Conservation (phyloP, 2,888 invertebrate species). For the Hypomecis punctinalis region DNA sequence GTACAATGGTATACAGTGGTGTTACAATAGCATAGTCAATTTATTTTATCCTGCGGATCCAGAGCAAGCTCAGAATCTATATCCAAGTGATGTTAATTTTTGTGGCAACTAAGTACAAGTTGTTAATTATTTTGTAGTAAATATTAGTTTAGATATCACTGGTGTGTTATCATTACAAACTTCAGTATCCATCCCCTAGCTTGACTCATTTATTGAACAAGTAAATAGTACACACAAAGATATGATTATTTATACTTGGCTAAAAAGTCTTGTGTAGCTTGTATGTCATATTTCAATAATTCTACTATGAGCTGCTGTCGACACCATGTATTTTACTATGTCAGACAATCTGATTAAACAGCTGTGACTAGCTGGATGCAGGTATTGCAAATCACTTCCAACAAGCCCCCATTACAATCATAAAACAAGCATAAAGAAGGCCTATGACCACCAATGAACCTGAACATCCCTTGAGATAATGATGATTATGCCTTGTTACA, state of each 20-base stretch:
- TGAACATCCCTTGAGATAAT: no score
- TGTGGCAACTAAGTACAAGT: slow-evolving; percentile 10
- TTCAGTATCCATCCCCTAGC: slow-evolving; percentile 1
- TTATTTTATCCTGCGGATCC: slow-evolving; percentile 46
- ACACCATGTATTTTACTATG: no score
- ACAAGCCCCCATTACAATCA: no score
- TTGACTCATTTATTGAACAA: background rate
- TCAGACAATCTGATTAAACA: no score
- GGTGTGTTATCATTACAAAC: background rate
- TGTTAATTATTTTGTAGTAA: background rate
- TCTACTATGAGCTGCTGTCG: no score
- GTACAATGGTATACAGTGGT: slow-evolving; percentile 53
- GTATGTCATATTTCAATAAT: no score
- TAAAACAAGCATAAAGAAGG: no score
- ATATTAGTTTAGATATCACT: slow-evolving; percentile 12
- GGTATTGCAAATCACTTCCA: no score
- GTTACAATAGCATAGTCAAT: slow-evolving; percentile 58
- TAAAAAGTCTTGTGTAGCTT: no score
- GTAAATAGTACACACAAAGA: background rate
- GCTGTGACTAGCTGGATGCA: no score
- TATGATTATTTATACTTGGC: background rate
- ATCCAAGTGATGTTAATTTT: slow-evolving; percentile 60
- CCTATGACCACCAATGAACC: no score
- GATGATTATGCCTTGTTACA: background rate
- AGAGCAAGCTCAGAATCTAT: background rate